Percentiles rank a stretch among this genome's conserved stretches.
Conservation (phyloP, 37 sponge, comb jelly and placozoan species). For the Corticium candelabrum region DNA sequence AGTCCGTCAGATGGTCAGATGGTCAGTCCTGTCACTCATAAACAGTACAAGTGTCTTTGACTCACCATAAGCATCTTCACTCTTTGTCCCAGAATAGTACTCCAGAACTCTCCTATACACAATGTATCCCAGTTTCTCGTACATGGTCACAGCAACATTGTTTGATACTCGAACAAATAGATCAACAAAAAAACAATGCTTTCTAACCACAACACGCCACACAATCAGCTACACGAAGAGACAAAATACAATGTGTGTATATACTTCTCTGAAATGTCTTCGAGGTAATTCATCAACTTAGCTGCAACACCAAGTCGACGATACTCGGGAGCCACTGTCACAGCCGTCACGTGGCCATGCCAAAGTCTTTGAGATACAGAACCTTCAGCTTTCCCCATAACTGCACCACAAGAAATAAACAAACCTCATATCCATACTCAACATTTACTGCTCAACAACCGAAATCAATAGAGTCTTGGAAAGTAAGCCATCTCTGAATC, state of each 20-base stretch:
- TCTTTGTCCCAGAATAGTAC: conserved; percentile 71
- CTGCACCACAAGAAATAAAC: neutral
- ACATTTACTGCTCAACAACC: neutral
- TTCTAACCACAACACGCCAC: conserved; percentile 13
- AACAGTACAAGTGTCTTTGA: no score
- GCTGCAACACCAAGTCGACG: conserved; percentile 83
- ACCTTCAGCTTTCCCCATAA: conserved; percentile 8
- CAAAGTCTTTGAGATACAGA: conserved; percentile 16
- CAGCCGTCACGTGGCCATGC: conserved; percentile 98
- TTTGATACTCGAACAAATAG: conserved; percentile 91
- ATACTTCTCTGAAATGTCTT: conserved; percentile 63
- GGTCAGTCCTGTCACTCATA: no score
- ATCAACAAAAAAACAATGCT: conserved; percentile 91
- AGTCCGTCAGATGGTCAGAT: no score
- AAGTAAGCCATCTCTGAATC: neutral
- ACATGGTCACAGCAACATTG: conserved; percentile 78
- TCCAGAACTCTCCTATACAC: conserved; percentile 66
- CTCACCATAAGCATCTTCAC: conserved; percentile 80
- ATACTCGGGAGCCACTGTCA: conserved; percentile 76
- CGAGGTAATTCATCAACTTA: conserved; percentile 73
- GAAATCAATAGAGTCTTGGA: neutral
- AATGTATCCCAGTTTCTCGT: conserved; percentile 80
- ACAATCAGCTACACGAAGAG: neutral
- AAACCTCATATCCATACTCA: neutral
- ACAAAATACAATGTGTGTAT: neutral